A percentile compares a stretch with the other conserved stretches of the same genome.
phyloP scores from a whole-genome alignment of 1,140 invertebrate species.

The Acyrthosiphon pisum region DNA sequence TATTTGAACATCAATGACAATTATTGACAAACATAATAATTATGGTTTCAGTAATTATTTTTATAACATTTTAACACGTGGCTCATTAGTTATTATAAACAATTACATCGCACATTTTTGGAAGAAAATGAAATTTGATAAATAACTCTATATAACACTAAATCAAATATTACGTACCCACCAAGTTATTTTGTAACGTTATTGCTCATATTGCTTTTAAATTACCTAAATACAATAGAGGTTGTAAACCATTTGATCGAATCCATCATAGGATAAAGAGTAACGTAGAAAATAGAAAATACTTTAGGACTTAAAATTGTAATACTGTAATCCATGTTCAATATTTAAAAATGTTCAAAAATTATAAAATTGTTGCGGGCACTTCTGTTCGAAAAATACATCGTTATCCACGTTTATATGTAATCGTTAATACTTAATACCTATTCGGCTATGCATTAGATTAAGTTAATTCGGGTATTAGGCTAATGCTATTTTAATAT shows the following conservation, averaged over 20 bases:
- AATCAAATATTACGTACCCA: background rate
- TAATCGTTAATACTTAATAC: background rate
- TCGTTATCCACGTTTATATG: background rate
- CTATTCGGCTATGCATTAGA: background rate
- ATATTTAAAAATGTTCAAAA: background rate
- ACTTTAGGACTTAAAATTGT: background rate
- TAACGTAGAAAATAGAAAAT: background rate
- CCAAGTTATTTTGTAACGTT: background rate
- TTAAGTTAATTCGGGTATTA: background rate
- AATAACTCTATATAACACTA: background rate
- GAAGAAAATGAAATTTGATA: background rate
- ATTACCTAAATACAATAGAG: background rate
- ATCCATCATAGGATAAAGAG: background rate
- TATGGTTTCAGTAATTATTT: background rate
- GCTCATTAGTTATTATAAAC: too few species aligned
- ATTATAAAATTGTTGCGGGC: background rate
- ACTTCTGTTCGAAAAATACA: background rate
- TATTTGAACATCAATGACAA: background rate
- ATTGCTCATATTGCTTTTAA: background rate
- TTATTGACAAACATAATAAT: background rate
- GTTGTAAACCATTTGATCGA: background rate
- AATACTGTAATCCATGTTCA: background rate
- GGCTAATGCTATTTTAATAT: background rate
- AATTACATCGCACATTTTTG: background rate
- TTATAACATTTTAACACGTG: too few species aligned